Conservation (phyloP, 2,888 invertebrate species). For the Amphiduros pacificus region DNA sequence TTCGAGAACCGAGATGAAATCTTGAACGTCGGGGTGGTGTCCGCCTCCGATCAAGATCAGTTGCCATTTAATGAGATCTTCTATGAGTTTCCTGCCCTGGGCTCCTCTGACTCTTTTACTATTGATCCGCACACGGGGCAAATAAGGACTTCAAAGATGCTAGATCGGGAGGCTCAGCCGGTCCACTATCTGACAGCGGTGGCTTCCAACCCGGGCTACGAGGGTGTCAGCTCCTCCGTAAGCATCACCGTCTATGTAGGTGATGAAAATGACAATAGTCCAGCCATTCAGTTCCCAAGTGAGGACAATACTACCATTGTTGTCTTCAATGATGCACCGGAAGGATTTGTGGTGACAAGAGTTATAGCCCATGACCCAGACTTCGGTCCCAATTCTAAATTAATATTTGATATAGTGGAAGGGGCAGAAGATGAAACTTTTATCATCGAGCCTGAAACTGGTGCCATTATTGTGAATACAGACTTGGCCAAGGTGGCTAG, state of each 20-base stretch:
- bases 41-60: slow-evolving; percentile 8
- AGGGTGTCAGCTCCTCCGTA: neutral
- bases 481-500: neutral
- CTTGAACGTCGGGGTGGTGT: slow-evolving; percentile 12
- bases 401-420: slow-evolving; percentile 6
- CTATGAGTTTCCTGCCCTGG: neutral
- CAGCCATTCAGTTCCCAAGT: slow-evolving; percentile 7
- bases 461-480: neutral
- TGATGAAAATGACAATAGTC: slow-evolving; percentile 17
- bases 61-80: slow-evolving; percentile 7
- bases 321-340: slow-evolving; percentile 13
- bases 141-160: slow-evolving; percentile 74
- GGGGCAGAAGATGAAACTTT: slow-evolving; percentile 7
- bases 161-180: slow-evolving; percentile 81
- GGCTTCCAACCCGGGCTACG: slow-evolving; percentile 53
- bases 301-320: slow-evolving; percentile 5
- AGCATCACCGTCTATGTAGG: neutral
- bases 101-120: slow-evolving; percentile 70
- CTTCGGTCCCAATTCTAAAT: slow-evolving; percentile 4
- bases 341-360: slow-evolving; percentile 5
- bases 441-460: slow-evolving; percentile 6
- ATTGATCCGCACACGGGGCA: slow-evolving; percentile 86
- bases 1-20: slow-evolving; percentile 20
- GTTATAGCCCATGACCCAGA: slow-evolving; percentile 14
- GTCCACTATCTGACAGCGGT: slow-evolving; percentile 77